Conservation (phyloP, 2,113 vertebrate genomes). For the Eulacestoma nigropectus region DNA sequence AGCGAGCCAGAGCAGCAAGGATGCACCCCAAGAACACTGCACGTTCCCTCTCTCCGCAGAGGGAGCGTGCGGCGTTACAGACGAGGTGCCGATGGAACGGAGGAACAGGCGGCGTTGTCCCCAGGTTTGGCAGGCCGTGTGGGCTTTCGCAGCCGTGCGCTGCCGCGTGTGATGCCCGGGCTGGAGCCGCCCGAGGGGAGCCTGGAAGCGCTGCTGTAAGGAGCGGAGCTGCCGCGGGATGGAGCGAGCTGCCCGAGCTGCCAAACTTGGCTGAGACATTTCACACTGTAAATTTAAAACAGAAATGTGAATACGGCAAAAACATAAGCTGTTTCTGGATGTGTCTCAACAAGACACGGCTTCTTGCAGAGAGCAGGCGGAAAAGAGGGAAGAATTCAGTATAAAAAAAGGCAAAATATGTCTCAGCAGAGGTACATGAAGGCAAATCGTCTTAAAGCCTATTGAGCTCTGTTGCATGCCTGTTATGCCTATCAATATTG, state of each 20-base stretch:
- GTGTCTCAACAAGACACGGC: slow-evolving; percentile 11
- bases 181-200: neutral
- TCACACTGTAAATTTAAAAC: slow-evolving; percentile 28
- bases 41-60: neutral
- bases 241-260: neutral
- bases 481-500: neutral
- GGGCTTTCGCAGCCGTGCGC: neutral
- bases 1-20: neutral
- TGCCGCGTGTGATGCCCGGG: fast-evolving
- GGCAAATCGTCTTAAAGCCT: neutral
- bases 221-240: neutral
- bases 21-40: fast-evolving
- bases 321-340: slow-evolving; percentile 51
- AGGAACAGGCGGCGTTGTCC: neutral
- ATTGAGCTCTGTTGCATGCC: neutral
- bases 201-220: neutral
- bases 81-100: fast-evolving
- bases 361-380: neutral
- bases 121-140: neutral
- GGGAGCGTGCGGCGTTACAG: fast-evolving
- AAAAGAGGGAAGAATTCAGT: neutral
- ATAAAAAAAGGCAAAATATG: neutral
- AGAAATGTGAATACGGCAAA: slow-evolving; percentile 18
- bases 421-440: neutral
- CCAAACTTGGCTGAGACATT: neutral